Evolutionary conservation across 2,113 vertebrate genomes (phyloP), one percentile per base, ranked within the genome.

Genomic region (Condylura cristata): DNA sequence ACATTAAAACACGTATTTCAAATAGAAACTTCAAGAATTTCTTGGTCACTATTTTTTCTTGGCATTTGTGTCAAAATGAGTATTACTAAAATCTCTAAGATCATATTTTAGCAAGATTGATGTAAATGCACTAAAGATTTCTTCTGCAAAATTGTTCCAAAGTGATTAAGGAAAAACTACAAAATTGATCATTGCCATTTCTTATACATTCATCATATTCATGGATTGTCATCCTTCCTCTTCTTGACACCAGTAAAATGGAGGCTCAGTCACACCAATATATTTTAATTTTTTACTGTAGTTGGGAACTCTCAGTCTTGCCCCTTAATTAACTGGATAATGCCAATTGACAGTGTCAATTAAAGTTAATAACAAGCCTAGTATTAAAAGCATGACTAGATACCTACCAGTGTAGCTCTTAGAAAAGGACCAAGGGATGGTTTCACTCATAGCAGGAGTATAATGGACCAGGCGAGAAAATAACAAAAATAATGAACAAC

Each of bases 21-120:
- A 76, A 84, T 17, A 51, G 72, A 93, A 51, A 5, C n/a, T 88
- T 91, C 58, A 65, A 79, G 41, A 79, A 65, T 86, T 79, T 92
- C 72, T 79, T 20, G 68, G 16, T 26, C 39, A 48, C 26, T 53
- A 44, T 58, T 95, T 83, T 81, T 90, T 86, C 37, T 82, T 87
- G 22, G 48, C 30, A 85, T 93, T 93, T 93, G 24, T 92, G 41
- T 95, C 72, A 78, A 56, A 87, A 68, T 11, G 16, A 78, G 5
- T 24, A 14, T 44, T 90, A 14, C 26, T 85, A 63, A 91, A 81
- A 95, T 66, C 44, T 72, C 56, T 60, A 32, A 72, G 5, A 10
- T 81, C 11, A 5, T 90, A 79, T 41, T 84, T 85, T 46, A 90
- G 37, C 37, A 76, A 84, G 16, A 61, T 1, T 16, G 32, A 65